Conservation (phyloP, 1,140 invertebrate species). For the Ips nitidus region DNA sequence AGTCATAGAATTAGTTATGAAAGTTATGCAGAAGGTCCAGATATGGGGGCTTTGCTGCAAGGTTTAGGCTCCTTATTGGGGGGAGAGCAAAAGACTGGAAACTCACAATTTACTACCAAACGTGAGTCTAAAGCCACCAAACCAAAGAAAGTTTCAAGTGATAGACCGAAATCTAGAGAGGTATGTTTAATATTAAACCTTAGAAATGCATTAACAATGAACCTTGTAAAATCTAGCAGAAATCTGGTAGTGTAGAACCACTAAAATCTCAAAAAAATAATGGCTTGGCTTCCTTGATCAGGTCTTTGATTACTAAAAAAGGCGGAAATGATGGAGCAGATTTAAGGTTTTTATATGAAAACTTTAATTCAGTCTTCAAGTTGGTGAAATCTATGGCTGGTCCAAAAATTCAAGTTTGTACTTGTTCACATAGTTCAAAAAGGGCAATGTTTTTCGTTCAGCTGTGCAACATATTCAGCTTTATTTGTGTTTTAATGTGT, state of each 20-base stretch:
- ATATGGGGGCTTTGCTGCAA: slow-evolving; percentile 16
- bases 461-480: background rate
- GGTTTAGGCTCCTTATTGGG: slow-evolving; percentile 6
- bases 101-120: no score
- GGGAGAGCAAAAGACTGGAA: slow-evolving; percentile 1
- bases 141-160: no score
- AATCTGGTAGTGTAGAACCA: no score
- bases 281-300: background rate
- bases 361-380: slow-evolving; percentile 9
- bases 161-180: no score
- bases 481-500: slow-evolving; percentile 4
- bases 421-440: no score
- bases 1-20: background rate
- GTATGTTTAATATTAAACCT: no score
- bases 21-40: slow-evolving; percentile 3
- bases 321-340: background rate
- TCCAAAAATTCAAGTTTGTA: slow-evolving; percentile 17
- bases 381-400: slow-evolving; percentile 13
- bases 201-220: no score
- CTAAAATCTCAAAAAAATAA: background rate
- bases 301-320: background rate
- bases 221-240: no score
- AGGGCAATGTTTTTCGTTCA: no score
- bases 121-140: no score
- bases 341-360: background rate